Evolutionary conservation across 1,140 invertebrate species (phyloP).

Genomic region (Zaprionus vittiger): DNA sequence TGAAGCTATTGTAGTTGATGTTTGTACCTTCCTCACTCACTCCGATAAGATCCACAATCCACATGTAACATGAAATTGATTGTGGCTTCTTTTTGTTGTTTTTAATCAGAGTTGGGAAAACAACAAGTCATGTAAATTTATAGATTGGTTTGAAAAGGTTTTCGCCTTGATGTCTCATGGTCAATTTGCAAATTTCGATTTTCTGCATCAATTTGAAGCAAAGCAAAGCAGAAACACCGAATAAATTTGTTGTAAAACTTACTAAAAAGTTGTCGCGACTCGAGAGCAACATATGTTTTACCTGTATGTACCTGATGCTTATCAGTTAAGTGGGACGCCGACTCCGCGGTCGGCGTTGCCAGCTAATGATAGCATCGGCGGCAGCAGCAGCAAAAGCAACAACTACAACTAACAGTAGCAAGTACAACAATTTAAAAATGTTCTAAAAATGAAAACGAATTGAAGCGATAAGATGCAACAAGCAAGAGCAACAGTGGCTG

Average conservation of each 20-base stretch:
- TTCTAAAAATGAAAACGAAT: conserved; percentile 44
- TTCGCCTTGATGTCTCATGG: conserved; percentile 4
- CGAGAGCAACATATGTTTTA: conserved; percentile 50
- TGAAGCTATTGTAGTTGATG: neutral
- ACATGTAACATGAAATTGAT: neutral
- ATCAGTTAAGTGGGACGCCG: conserved; percentile 47
- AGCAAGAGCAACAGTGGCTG: neutral
- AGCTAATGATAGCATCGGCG: neutral
- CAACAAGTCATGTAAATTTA: conserved; percentile 25
- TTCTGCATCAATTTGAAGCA: conserved; percentile 16
- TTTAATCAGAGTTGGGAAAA: neutral
- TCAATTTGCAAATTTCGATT: conserved; percentile 14
- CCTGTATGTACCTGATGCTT: conserved; percentile 33
- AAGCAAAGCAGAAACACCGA: conserved; percentile 1
- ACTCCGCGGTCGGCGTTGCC: neutral
- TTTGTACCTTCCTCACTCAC: neutral
- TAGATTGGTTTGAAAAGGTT: conserved; percentile 13
- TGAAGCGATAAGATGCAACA: conserved; percentile 35
- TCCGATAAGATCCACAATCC: conserved; percentile 8
- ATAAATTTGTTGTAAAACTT: conserved; percentile 5
- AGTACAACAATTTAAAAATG: conserved; percentile 28
- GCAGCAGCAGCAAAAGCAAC: conserved; percentile 2
- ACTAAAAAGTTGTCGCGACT: conserved; percentile 33
- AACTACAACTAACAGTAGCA: conserved; percentile 22
- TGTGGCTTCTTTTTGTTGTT: conserved; percentile 1